Evolutionary conservation across 2,797 vertebrate species (phyloP), one percentile per base, ranked within the genome.

Genomic region (Jordanella pulchra): DNA sequence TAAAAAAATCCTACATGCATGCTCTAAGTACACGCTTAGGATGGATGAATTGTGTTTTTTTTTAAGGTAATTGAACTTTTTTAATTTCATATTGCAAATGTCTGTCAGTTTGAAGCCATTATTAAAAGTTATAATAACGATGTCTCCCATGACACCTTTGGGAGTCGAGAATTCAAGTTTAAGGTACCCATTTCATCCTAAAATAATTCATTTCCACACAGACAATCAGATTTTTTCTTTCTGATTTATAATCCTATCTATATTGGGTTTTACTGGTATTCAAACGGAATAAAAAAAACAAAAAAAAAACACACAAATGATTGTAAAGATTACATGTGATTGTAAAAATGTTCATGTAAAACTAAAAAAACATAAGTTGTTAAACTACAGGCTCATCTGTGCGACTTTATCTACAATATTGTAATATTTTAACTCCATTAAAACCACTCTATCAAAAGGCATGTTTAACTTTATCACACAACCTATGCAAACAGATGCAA

Each of bases 401-500:
- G 58, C 35, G n/a, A n/a, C n/a, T n/a, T n/a, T n/a, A n/a, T n/a
- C 47, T 54, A 23, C 51, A 30, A 28, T 23, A 30, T 7, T 47
- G 14, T 68, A 39, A 42, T 44, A 3, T 63, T 15, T 9, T 42
- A 39, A 61, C 39, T 39, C 35, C 35, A 25, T 1, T 78, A 71
- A 64, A 77, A 81, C 67, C 67, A 76, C 53, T 50, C 32, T 70
- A 63, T 70, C 75, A 79, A 65, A 69, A 86, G 81, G 78, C 79
- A 78, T 84, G 58, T 83, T 84, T 78, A 76, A 84, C 72, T 54
- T 78, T 84, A 44, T 72, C 67, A 77, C 78, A 72, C 78, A 63
- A 95, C 90, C 95, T 96, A 96, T 97, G 96, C 95, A 97, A 96
- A 94, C 93, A 92, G 94, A 86, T 89, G 85, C 91, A 85, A 92